Percentiles rank a stretch among this genome's conserved stretches.
phyloP scores from a whole-genome alignment of 64 coral and sea anemone genomes.

The Pachyseris speciosa region DNA sequence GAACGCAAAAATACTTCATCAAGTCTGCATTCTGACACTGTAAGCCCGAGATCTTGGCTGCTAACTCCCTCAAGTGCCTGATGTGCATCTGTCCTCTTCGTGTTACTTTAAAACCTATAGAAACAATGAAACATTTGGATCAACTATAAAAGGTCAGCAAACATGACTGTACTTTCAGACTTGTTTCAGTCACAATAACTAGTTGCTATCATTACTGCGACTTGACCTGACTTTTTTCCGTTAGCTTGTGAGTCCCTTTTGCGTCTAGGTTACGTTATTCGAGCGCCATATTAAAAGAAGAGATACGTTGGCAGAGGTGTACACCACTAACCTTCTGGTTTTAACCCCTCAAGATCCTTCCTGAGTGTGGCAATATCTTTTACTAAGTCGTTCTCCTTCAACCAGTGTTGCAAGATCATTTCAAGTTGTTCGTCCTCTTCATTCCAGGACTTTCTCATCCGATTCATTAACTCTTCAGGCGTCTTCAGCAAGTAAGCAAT shows the following conservation, averaged over 20 bases:
- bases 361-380: background rate
- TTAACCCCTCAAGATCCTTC: background rate
- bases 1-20: background rate
- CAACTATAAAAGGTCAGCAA: constrained; percentile 14
- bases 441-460: constrained; percentile 2
- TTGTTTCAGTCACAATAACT: background rate
- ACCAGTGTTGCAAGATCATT: too few relatives aligned
- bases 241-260: background rate
- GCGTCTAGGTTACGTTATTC: background rate
- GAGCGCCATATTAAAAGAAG: background rate
- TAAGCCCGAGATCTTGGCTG: background rate
- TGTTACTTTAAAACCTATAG: too few relatives aligned
- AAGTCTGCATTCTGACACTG: background rate
- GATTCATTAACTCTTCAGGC: background rate
- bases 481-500: background rate
- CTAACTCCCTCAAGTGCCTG: too few relatives aligned
- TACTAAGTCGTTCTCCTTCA: too few relatives aligned
- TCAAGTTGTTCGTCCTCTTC: too few relatives aligned
- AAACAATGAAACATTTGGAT: background rate
- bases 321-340: too few relatives aligned
- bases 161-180: constrained; percentile 2
- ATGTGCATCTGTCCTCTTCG: too few relatives aligned
- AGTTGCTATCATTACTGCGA: too few relatives aligned
- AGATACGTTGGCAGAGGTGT: background rate
- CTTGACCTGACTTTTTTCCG: too few relatives aligned